A percentile compares a stretch with the other conserved stretches of the same genome.
These are phyloP conservation scores for Papilio demoleus DNA, from an alignment of 2,888 invertebrate genomes.

Conservation along the genomic window DNA sequence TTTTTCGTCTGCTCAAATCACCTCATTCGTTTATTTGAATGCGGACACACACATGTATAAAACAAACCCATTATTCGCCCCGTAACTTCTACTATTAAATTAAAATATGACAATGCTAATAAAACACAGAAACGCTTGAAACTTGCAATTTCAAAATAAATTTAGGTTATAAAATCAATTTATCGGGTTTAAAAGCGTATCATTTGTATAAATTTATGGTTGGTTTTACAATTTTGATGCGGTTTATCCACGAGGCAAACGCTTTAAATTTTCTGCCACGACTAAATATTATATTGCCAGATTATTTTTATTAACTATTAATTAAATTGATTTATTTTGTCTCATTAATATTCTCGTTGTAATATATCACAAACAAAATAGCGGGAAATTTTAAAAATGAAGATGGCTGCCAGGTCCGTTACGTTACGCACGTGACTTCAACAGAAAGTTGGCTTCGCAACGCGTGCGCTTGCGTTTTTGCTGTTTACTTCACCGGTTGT, in stretches of 20 bases:
- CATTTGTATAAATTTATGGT: slow-evolving; percentile 1
- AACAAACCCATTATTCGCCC: too few relatives aligned
- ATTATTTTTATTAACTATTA: neutral
- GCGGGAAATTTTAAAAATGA: neutral
- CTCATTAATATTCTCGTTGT: neutral
- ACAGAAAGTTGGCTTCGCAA: slow-evolving; percentile 22
- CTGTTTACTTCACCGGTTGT: slow-evolving; percentile 23
- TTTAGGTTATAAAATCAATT: neutral
- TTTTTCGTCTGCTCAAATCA: neutral
- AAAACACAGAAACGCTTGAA: too few relatives aligned
- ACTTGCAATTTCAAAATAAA: too few relatives aligned
- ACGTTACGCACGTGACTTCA: slow-evolving; percentile 18
- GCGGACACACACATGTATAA: neutral
- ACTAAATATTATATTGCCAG: neutral
- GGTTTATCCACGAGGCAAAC: neutral
- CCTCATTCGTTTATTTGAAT: too few relatives aligned
- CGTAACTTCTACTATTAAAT: too few relatives aligned
- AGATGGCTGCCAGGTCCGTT: neutral
- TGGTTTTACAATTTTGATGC: neutral
- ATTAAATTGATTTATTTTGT: too few relatives aligned
- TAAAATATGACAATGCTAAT: neutral
- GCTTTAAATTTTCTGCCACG: neutral
- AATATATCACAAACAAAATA: neutral
- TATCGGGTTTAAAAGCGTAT: neutral
- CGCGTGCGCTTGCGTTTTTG: slow-evolving; percentile 21